Evolutionary conservation across 2,797 vertebrate species (phyloP).

Genomic region (Sebastes variabilis): DNA sequence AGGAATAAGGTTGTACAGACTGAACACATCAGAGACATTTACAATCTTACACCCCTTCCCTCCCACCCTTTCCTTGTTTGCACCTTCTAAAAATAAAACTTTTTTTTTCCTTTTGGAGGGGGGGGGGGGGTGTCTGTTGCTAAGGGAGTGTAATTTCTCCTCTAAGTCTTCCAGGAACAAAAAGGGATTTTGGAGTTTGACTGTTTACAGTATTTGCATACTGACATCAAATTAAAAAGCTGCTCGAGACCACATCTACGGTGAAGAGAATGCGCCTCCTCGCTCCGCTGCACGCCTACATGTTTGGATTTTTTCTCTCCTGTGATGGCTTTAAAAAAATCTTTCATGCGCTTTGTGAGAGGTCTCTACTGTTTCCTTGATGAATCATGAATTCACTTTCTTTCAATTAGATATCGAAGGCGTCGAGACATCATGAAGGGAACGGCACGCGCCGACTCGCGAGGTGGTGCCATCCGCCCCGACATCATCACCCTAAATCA

Average conservation of each 20-base stretch:
- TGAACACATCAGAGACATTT: constrained; percentile 75
- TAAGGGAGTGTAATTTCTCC: constrained; percentile 63
- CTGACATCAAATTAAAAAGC: constrained; percentile 72
- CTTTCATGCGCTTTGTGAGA: constrained; percentile 20
- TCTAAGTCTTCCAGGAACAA: constrained; percentile 62
- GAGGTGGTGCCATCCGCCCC: no score
- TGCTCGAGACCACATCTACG: constrained; percentile 51
- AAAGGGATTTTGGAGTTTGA: constrained; percentile 38
- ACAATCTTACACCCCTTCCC: constrained; percentile 43
- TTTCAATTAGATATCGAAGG: constrained; percentile 42
- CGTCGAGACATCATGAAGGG: constrained; percentile 11
- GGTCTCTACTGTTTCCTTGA: constrained; percentile 39
- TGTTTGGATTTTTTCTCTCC: neutral
- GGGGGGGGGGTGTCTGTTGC: constrained; percentile 60
- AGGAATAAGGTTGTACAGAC: constrained; percentile 72
- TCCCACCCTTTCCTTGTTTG: constrained; percentile 54
- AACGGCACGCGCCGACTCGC: neutral
- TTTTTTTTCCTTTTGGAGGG: constrained; percentile 1
- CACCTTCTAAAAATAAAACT: constrained; percentile 78
- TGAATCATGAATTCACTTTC: constrained; percentile 34
- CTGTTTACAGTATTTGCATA: constrained; percentile 71
- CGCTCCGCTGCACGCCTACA: constrained; percentile 15
- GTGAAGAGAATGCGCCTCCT: constrained; percentile 31
- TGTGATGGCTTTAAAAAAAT: constrained; percentile 40
- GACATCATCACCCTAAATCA: no score